Base-by-base conservation (phyloP, 2,888 invertebrate species). In the Pseudococcus longispinus region DNA sequence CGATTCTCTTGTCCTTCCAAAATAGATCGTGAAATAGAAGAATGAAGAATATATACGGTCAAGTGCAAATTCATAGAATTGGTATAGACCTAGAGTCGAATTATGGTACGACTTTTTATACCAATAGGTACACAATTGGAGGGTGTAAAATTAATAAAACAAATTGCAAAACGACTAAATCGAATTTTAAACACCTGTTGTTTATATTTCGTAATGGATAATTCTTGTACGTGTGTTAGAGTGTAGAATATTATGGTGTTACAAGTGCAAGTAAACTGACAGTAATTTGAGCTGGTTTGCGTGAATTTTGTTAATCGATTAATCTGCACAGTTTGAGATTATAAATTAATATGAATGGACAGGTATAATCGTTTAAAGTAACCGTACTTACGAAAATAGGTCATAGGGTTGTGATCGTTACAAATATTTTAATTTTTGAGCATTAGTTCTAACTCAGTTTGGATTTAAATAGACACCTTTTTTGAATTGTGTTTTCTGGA, bases 291-390 rank as follows among this genome's bases (percentile, higher is more conserved):
- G 77, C 20, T 80, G 32, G 42, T 13, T 80, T 42, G 77, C 77
- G 77, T 80, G 77, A 80, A 80, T 80, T 80, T 37, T 18, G 77
- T 20, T 80, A 80, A 80, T 80, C 42, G 77, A 80, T 80, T 80
- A 37, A 26, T 29, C 70, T 18, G 29, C 29, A 70, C 70, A 70
- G 18, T 70, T 70, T 29, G 29, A 70, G 29, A 70, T 23, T 60
- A 23, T 20, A 11, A 9, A 60, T 23, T 13, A 60, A 60, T 20
- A 60, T 60, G 37, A 37, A 37, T 37, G 37, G 37, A 37, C 37
- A 37, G 37, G 8, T 37, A 37, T 37, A 37, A 37, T 37, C 37
- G 37, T 37, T 8, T 37, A 37, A 37, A 37, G 4, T 37, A 37
- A 37, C 37, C 37, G 37, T 37, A 37, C 37, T 5, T 37, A 37